Evolutionary conservation across 1,140 invertebrate species (phyloP).

Genomic region (Hyles vespertilio): DNA sequence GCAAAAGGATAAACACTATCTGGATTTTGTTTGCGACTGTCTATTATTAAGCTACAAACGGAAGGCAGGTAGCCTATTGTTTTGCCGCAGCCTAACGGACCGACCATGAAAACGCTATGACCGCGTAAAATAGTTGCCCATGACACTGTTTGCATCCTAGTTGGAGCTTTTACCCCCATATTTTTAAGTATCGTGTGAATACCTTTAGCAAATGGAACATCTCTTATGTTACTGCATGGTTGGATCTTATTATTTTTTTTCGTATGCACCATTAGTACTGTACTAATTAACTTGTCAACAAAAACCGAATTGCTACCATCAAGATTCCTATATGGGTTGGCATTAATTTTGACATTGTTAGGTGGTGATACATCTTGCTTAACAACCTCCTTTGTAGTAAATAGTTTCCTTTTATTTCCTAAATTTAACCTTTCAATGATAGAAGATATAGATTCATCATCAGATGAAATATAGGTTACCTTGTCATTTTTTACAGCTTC

Average conservation of each 20-base stretch:
- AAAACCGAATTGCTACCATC: constrained; percentile 49
- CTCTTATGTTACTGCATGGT: constrained; percentile 37
- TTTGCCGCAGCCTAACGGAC: constrained; percentile 66
- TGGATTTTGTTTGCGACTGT: constrained; percentile 26
- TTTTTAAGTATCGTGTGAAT: constrained; percentile 43
- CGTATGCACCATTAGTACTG: constrained; percentile 57
- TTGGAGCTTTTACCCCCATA: constrained; percentile 40
- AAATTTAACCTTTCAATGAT: not conserved
- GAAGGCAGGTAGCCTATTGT: constrained; percentile 74
- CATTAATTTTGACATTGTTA: constrained; percentile 26
- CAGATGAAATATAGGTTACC: not conserved
- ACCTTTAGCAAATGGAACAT: constrained; percentile 46
- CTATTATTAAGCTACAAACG: constrained; percentile 58
- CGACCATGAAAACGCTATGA: constrained; percentile 65
- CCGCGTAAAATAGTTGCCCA: constrained; percentile 70
- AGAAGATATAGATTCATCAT: constrained; percentile 4
- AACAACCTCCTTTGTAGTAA: not conserved
- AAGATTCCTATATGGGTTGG: constrained; percentile 58
- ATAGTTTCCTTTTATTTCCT: not conserved
- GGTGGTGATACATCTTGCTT: not conserved
- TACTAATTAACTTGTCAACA: constrained; percentile 53
- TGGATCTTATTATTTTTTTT: constrained; percentile 51
- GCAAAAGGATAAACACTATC: constrained; percentile 41
- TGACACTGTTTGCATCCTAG: constrained; percentile 65
- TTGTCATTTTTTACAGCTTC: not conserved